Percentiles rank a stretch among this genome's conserved stretches.
Conservation (phyloP, 2,888 invertebrate species). For the Caenorhabditis sinica region DNA sequence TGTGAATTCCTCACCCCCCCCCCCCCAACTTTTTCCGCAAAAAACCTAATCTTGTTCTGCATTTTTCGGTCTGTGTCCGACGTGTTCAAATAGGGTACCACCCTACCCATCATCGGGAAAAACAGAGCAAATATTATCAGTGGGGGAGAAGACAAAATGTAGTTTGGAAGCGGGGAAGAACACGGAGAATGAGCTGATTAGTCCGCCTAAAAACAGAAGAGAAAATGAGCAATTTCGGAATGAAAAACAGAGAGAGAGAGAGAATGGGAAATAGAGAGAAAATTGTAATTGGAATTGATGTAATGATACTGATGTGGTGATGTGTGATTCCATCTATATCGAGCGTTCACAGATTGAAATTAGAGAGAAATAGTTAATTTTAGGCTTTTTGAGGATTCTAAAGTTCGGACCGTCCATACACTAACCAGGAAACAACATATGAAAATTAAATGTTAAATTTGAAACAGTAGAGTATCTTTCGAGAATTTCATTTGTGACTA, state of each 20-base stretch:
- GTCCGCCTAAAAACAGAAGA: background rate
- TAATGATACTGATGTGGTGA: background rate
- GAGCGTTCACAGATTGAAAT: no score
- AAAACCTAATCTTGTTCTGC: slow-evolving; percentile 22
- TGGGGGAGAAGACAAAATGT: slow-evolving; percentile 17
- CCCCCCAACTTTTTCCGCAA: slow-evolving; percentile 9
- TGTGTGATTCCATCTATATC: no score
- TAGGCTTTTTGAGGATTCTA: no score
- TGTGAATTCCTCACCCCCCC: slow-evolving; percentile 24
- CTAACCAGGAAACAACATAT: no score
- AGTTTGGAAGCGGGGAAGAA: slow-evolving; percentile 22
- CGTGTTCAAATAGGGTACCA: slow-evolving; percentile 39
- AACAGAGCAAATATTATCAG: slow-evolving; percentile 27
- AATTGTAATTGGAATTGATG: slow-evolving; percentile 12
- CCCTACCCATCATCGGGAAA: background rate
- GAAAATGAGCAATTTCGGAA: background rate
- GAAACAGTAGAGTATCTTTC: no score
- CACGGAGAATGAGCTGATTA: slow-evolving; percentile 1
- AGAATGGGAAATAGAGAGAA: background rate
- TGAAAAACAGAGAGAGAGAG: background rate
- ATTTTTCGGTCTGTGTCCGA: slow-evolving; percentile 20
- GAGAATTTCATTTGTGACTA: no score
- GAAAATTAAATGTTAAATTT: no score
- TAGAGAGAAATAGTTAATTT: no score
- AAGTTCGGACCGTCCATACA: no score